Evolutionary conservation across 2,888 invertebrate species (phyloP).

Genomic region (Pyralis farinalis): DNA sequence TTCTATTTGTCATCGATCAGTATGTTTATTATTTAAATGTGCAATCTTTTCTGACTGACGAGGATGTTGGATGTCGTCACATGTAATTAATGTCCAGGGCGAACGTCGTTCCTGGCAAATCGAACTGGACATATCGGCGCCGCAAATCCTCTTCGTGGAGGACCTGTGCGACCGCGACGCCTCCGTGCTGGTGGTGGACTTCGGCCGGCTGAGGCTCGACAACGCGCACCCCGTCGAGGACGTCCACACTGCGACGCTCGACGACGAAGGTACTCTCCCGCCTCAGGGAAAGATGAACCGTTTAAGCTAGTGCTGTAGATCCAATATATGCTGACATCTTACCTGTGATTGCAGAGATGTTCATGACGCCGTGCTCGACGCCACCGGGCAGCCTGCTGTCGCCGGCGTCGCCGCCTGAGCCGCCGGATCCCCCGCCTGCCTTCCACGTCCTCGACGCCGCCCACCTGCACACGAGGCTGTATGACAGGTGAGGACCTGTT

Average conservation of each 20-base stretch:
- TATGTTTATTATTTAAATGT: too few species aligned
- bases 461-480: conserved; percentile 50
- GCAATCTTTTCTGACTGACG: too few species aligned
- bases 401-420: conserved; percentile 57
- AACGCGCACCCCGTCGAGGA: conserved; percentile 76
- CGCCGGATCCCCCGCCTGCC: conserved; percentile 19
- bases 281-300: too few species aligned
- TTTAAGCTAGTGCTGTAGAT: too few species aligned
- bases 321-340: too few species aligned
- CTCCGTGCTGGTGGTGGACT: conserved; percentile 92
- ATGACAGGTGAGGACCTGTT: conserved; percentile 44
- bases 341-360: too few species aligned
- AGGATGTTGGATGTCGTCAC: too few species aligned
- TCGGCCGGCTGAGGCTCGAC: conserved; percentile 88
- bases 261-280: conserved; percentile 29
- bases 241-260: conserved; percentile 15
- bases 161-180: conserved; percentile 88
- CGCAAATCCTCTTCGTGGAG: conserved; percentile 95
- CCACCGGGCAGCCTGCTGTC: conserved; percentile 91
- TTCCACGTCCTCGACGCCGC: conserved; percentile 41
- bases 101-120: conserved; percentile 91
- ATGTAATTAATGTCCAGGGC: too few species aligned
- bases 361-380: conserved; percentile 93
- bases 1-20: too few species aligned
- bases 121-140: conserved; percentile 95